These are phyloP conservation scores for Mobula hypostoma DNA, from an alignment of 2,113 vertebrate genomes.

Conservation along the genomic window DNA sequence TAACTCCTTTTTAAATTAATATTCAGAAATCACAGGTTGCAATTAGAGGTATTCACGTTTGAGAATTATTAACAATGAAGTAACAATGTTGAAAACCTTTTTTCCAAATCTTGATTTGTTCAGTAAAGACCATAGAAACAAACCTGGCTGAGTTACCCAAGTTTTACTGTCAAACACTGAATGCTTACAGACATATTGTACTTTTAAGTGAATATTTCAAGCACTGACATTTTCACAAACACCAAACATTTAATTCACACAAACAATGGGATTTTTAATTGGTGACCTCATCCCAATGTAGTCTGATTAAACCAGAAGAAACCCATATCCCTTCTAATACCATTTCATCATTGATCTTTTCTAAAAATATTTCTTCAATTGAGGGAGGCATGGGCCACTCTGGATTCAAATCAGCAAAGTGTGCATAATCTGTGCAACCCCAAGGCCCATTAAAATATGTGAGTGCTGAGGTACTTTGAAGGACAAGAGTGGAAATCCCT, in stretches of 20 bases:
- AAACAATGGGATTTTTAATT: not conserved
- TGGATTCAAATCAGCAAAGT: not conserved
- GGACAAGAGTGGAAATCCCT: not conserved
- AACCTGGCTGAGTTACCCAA: not conserved
- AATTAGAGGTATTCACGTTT: not conserved
- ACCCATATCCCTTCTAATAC: not conserved
- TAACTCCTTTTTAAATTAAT: not conserved
- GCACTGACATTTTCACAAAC: not conserved
- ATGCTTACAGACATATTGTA: not conserved
- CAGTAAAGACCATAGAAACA: not conserved
- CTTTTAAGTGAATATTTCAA: not conserved
- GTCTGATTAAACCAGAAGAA: not conserved
- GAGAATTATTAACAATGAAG: not conserved
- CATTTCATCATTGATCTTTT: not conserved
- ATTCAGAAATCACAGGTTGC: not conserved
- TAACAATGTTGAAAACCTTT: not conserved
- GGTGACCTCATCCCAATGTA: not conserved
- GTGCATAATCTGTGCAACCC: not conserved
- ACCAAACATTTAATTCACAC: not conserved
- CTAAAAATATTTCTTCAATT: not conserved
- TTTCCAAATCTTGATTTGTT: not conserved
- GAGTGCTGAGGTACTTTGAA: too few relatives aligned
- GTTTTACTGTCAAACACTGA: not conserved
- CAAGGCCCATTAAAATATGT: not conserved
- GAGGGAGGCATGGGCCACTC: not conserved